Evolutionary conservation across 2,797 vertebrate species (phyloP), one percentile per base, ranked within the genome.

Genomic region (Halcyon chelicuti): DNA sequence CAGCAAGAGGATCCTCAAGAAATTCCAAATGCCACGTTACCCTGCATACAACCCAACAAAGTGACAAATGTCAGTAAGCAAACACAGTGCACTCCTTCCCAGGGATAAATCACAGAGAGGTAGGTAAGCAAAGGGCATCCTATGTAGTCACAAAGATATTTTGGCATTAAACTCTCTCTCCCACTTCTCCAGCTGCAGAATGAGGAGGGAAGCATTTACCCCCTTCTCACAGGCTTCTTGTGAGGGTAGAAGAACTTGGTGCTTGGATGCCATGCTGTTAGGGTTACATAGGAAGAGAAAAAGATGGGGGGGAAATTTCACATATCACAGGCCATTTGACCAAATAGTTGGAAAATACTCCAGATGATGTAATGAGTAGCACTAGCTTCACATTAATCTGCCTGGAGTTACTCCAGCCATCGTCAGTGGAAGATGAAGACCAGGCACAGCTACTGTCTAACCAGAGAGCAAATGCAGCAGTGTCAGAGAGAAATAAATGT

Each of bases 51-150:
- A 49, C 20, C 31, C 20, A 11, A 49, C 1, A 6, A 13, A 49
- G 33, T 14, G 31, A 31, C 58, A 70, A 75, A 29, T 28, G 10
- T n/a, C 47, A 47, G 15, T 25, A 67, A 63, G 86, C n/a, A 91
- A 83, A 65, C 16, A 29, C 0, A 0, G 11, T n/a, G 12, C 39
- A n/a, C 1, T 1, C 19, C 78, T 70, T 42, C 66, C 42, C 26
- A 28, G 52, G 31, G 31, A 55, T 37, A 86, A 91, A 76, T 31
- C n/a, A 23, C 10, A 31, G 26, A 22, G 6, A 31, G 4, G 13
- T 3, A 51, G 58, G 7, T 28, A 75, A 35, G 15, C 68, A 29
- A 33, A 55, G 7, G 14, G 37, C 44, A 31, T 19, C 16, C 74
- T 29, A 33, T 1, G 6, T 9, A 79, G 42, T 51, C 71, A 74